Percentiles rank a stretch among this genome's conserved stretches.
phyloP scores from a whole-genome alignment of 2,113 vertebrate genomes.

The Corythaixoides concolor region DNA sequence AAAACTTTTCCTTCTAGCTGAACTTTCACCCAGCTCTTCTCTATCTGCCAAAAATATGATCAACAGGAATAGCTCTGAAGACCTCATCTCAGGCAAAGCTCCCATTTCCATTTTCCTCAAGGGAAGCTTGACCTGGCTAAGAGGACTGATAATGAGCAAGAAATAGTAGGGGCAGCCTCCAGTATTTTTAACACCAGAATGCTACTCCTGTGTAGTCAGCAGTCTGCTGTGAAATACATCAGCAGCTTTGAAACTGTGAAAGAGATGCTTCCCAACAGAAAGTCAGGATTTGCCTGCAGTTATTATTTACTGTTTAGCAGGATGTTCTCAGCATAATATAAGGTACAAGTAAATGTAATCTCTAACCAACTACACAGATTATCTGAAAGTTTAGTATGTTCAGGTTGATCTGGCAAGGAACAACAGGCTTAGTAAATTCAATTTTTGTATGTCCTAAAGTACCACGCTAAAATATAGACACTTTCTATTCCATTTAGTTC shows the following conservation, averaged over 20 bases:
- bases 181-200: constrained; percentile 62
- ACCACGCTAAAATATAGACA: neutral
- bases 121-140: constrained; percentile 62
- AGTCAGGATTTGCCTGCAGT: neutral
- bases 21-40: constrained; percentile 25
- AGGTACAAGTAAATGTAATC: neutral
- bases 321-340: neutral
- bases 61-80: constrained; percentile 4
- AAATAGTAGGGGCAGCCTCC: constrained; percentile 50
- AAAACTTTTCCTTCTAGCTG: neutral
- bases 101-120: constrained; percentile 60
- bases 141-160: constrained; percentile 44
- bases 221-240: constrained; percentile 46
- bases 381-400: neutral
- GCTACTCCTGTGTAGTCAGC: constrained; percentile 46
- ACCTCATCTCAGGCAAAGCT: constrained; percentile 37
- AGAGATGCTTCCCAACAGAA: constrained; percentile 34
- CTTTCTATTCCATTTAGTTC: neutral
- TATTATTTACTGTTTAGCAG: neutral
- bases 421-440: neutral
- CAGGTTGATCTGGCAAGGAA: neutral
- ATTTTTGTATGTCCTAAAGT: neutral
- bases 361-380: neutral
- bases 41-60: constrained; percentile 20
- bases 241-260: constrained; percentile 29